Conservation (phyloP, 2,113 vertebrate species). For the Paracyprichromis sp. region DNA sequence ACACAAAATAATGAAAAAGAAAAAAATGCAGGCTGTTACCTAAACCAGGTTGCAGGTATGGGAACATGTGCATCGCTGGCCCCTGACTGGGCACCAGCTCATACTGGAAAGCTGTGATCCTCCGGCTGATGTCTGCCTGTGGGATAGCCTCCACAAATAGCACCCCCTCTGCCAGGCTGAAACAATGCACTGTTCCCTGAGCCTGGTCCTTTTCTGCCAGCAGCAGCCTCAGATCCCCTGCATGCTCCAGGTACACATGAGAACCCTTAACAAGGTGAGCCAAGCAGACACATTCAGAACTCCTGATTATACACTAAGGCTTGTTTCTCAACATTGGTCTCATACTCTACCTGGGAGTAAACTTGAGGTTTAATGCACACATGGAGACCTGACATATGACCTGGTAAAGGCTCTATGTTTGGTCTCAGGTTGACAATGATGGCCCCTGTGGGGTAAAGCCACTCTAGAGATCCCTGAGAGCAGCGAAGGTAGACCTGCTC, state of each 20-base stretch:
- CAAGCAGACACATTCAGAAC: neutral
- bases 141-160: constrained; percentile 88
- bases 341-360: constrained; percentile 70
- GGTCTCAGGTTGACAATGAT: constrained; percentile 88
- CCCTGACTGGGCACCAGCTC: constrained; percentile 73
- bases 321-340: neutral
- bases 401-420: constrained; percentile 71
- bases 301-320: neutral
- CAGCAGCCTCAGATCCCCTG: constrained; percentile 83
- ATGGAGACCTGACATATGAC: constrained; percentile 64
- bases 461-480: constrained; percentile 83
- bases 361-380: constrained; percentile 84
- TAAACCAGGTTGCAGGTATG: constrained; percentile 25
- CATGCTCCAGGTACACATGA: constrained; percentile 88
- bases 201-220: constrained; percentile 73
- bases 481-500: constrained; percentile 97
- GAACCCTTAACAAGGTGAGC: constrained; percentile 66
- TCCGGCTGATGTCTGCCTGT: constrained; percentile 85
- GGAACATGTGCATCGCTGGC: constrained; percentile 66
- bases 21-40: constrained; percentile 3
- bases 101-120: constrained; percentile 90
- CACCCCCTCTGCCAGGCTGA: constrained; percentile 77
- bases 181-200: constrained; percentile 73
- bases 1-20: neutral
- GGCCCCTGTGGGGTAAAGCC: constrained; percentile 94